Conservation (phyloP, 2,888 invertebrate genomes). For the Nudaria mundana region DNA sequence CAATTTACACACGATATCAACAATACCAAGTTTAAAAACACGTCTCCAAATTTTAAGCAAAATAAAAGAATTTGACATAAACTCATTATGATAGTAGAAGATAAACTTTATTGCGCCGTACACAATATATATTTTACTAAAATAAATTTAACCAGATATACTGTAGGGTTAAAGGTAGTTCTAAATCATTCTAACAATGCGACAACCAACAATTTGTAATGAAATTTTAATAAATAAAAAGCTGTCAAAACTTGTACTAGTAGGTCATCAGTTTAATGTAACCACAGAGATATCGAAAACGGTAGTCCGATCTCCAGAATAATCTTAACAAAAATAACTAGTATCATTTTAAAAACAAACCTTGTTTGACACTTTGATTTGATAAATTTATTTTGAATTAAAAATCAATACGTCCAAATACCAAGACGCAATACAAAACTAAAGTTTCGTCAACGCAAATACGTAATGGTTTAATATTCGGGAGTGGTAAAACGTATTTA, state of each 20-base stretch:
- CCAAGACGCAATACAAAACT: no score
- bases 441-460: no score
- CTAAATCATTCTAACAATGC: conserved; percentile 17
- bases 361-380: no score
- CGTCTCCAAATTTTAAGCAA: conserved; percentile 18
- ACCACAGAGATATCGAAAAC: conserved; percentile 2
- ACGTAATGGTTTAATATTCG: no score
- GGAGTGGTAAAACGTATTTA: no score
- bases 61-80: conserved; percentile 18
- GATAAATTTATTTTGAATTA: no score
- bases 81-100: conserved; percentile 38
- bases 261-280: conserved; percentile 5
- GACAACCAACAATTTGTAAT: conserved; percentile 14
- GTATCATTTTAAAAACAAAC: not conserved
- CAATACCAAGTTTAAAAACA: not conserved
- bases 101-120: conserved; percentile 42
- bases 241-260: conserved; percentile 10
- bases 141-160: conserved; percentile 31
- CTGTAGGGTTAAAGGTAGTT: conserved; percentile 25
- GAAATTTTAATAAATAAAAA: conserved; percentile 12
- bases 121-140: conserved; percentile 29
- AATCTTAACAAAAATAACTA: not conserved
- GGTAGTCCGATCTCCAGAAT: not conserved
- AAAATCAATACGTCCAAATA: no score
- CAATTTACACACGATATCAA: no score